Conservation (phyloP, 2,113 vertebrate genomes). For the Actenoides hombroni region DNA sequence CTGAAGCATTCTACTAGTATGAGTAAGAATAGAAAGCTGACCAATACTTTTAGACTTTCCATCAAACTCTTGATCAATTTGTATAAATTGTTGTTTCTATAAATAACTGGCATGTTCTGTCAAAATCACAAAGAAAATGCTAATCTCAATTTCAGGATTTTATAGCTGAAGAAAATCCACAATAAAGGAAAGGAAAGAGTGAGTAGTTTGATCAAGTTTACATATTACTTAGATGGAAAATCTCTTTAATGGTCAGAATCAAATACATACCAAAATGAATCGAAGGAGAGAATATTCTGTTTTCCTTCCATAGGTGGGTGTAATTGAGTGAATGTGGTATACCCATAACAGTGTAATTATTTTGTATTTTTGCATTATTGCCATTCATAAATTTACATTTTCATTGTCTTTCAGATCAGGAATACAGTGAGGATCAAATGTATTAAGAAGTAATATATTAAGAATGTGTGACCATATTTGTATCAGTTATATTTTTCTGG, state of each 20-base stretch:
- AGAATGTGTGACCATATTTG: neutral
- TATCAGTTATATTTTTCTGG: neutral
- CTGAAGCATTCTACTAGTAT: too few species aligned
- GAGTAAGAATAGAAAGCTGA: neutral
- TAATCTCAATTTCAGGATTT: neutral
- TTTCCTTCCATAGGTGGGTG: neutral
- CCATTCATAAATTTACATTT: neutral
- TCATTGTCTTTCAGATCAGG: neutral
- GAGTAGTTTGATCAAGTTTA: neutral
- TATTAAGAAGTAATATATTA: neutral
- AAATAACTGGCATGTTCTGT: neutral
- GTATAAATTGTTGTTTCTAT: neutral
- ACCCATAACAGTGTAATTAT: neutral
- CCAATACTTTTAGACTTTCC: neutral
- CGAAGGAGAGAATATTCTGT: neutral
- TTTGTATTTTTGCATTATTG: neutral
- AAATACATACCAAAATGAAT: neutral
- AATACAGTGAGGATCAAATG: accelerated
- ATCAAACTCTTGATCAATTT: neutral
- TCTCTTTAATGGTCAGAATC: neutral
- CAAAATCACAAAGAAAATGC: neutral
- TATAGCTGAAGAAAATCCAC: neutral
- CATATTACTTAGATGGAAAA: neutral
- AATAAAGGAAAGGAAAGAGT: neutral
- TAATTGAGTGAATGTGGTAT: neutral